Base-by-base conservation (phyloP, 2,113 vertebrate genomes). In the Podarcis raffonei region DNA sequence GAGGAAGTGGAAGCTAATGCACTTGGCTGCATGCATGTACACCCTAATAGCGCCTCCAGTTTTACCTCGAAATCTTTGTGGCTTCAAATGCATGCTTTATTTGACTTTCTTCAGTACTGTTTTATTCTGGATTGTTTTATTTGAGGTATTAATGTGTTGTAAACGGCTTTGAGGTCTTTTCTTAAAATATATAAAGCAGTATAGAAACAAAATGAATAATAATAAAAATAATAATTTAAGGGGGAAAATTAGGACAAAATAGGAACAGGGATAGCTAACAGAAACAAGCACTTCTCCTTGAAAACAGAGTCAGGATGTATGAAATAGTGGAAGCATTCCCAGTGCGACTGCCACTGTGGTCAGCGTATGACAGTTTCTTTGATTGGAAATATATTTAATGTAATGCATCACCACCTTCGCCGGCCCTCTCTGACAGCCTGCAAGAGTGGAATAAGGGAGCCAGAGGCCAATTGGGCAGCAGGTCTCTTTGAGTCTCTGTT, bases 371-470 rank as follows among this genome's bases (percentile, higher is more conserved):
- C 18, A 25, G 11, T 72, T 59, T 72, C 32, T 62, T 77, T 84
- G 27, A 59, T 80, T 88, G 85, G 18, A 16, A 71, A 65, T 53
- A 27, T 23, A 68, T 91, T 86, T 62, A 35, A 37, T 76, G 22
- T 25, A 27, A 0, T 22, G 1, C 5, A 89, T 79, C 68, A n/a
- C 53, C 20, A 79, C 2, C 35, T 27, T 62, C 30, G 30, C 15
- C 71, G 90, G 85, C 53, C 42, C 84, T 87, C 76, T 69, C 79
- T 85, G 80, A 18, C 62, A 57, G 13, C 65, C 35, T 25, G 39
- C 37, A 9, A 57, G 22, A 27, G 6, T 66, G 84, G 62, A 62
- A 85, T 12, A 75, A 75, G 53, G 59, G 32, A 5, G 59, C 66
- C n/a, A 37, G 32, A 35, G 9, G 80, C 16, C 9, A 37, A 7